Base-by-base conservation (phyloP, 2,797 vertebrate genomes). In the Hemibagrus guttatus region DNA sequence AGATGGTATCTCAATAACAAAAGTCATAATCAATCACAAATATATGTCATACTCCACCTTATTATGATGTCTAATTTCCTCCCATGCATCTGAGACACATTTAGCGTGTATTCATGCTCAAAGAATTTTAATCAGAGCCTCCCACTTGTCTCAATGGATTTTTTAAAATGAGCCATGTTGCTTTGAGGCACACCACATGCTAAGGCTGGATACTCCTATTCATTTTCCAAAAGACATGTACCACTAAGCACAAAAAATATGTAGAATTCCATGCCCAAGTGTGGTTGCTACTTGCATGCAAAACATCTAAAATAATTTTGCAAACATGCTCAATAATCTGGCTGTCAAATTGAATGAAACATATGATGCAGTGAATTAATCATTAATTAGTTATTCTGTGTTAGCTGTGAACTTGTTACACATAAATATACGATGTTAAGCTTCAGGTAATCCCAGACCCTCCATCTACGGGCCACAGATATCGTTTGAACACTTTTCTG, bases 21-120 rank as follows among this genome's bases (percentile, higher is more conserved):
- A 84, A 82, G 81, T 87, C 80, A 85, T 49, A 71, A 82, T 72
- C 81, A 81, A 13, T 81, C 17, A 68, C 46, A 82, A 28, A 81
- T n/a, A 81, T 83, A 69, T 13, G 83, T 79, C 61, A 82, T n/a
- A n/a, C 39, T 46, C 16, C 23, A 21, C 61, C 31, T 79, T 64
- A 79, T 56, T 59, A 49, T 26, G 6, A 72, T 61, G 19, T 66
- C 17, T 49, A 31, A 6, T 17, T 72, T 59, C 17, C n/a, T 31
- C 21, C 46, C 13, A 63, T 46, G 75, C 28, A 64, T 56, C 46
- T 17, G 56, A 69, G 35, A 56, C 63, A 59, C 63, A 59, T 54
- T 72, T 85, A 72, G 42, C 69, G 26, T 54, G 42, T 58, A 59
- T 83, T 86, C 39, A 83, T 56, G 35, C 64, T 56, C 72, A 39